Evolutionary conservation across 2,888 invertebrate species (phyloP).

Genomic region (Eueremaeus valkanovi): DNA sequence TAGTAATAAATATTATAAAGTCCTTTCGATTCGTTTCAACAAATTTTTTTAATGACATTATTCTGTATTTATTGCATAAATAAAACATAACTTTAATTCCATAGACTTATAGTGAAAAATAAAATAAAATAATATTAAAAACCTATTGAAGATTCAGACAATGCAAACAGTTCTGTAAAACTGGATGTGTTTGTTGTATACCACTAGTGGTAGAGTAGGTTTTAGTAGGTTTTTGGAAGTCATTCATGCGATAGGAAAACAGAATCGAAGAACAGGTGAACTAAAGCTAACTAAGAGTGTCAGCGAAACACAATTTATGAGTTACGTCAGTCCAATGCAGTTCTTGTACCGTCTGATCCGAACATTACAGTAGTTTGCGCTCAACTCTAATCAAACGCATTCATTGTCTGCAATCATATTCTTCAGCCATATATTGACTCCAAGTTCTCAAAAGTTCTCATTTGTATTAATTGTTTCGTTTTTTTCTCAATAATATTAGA

Average conservation of each 20-base stretch:
- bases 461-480: background rate
- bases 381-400: background rate
- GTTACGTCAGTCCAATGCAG: slow-evolving; percentile 11
- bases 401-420: background rate
- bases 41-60: too few species aligned
- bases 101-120: background rate
- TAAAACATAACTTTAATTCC: background rate
- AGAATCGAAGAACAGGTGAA: slow-evolving; percentile 31
- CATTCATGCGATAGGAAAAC: slow-evolving; percentile 19
- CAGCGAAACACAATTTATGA: background rate
- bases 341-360: background rate
- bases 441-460: background rate
- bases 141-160: background rate
- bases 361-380: background rate
- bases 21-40: too few species aligned
- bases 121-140: background rate
- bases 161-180: background rate
- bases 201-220: slow-evolving; percentile 30
- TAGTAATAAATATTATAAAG: too few species aligned
- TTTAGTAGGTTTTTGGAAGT: slow-evolving; percentile 20
- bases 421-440: background rate
- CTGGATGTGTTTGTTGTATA: background rate
- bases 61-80: background rate
- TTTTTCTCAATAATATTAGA: background rate
- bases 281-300: slow-evolving; percentile 31